These are phyloP conservation scores for Spheniscus humboldti DNA, from an alignment of 2,797 vertebrate genomes.

Conservation along the genomic window DNA sequence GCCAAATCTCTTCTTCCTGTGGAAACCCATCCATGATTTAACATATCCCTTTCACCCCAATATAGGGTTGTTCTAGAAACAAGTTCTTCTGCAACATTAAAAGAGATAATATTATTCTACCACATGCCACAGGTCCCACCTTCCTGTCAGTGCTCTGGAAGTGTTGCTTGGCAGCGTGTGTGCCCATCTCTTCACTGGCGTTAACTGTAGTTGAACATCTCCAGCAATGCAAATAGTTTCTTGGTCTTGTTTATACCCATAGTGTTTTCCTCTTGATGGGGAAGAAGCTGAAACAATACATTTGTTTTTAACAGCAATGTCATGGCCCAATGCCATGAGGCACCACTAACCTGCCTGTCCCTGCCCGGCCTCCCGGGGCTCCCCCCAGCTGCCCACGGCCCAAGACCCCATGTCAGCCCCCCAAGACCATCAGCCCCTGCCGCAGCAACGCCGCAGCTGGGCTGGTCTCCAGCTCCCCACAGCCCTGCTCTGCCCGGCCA, in stretches of 20 bases:
- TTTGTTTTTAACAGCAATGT: background rate
- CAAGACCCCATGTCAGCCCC: background rate
- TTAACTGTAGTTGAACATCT: background rate
- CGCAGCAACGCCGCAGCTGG: background rate
- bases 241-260: background rate
- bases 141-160: background rate
- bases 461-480: background rate
- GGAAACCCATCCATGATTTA: background rate
- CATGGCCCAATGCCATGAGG: background rate
- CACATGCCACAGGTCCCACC: background rate
- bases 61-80: background rate
- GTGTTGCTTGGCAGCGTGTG: rapidly evolving
- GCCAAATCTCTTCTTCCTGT: background rate
- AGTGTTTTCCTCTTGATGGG: background rate
- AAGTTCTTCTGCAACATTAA: background rate
- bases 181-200: rapidly evolving
- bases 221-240: background rate
- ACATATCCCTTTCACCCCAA: background rate
- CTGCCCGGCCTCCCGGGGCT: background rate
- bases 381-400: background rate
- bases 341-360: rapidly evolving
- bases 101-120: background rate
- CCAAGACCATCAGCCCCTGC: background rate
- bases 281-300: background rate
- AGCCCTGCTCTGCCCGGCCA: background rate